Base-by-base conservation (phyloP, 2,113 vertebrate species). In the Perccottus glenii region DNA sequence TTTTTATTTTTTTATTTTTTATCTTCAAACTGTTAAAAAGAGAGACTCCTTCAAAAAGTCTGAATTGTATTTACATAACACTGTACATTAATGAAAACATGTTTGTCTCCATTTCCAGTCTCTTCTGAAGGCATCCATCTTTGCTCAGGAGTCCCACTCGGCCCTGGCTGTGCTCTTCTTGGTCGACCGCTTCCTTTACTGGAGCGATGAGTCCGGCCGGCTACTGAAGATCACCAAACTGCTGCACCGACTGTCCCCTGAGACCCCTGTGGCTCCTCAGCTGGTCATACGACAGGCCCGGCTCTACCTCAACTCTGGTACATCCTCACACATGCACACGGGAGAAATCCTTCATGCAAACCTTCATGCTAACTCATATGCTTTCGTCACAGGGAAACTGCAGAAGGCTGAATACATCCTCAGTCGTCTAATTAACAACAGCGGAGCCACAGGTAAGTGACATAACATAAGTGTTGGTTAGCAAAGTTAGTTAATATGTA, bases 371-470 rank as follows among this genome's bases (percentile, higher is more conserved):
- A 27, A 27, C 6, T 16, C 5, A 50, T 19, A 14, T 15, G 14
- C 6, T 4, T 50, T 16, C 5, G n/a, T 14, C 4, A 16, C 87
- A 98, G 98, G 97, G 49, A 96, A 98, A 89, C 92, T 99, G 48
- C 73, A 95, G 81, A 98, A 98, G 87, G 96, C 96, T 4, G 96
- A 99, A 78, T 95, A 93, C 70, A 97, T 99, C 52, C 88, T 99
- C 59, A 96, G 95, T 91, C 94, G 89, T 67, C 83, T 99, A 32
- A 97, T 99, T 70, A 94, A 88, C 78, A 92, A 87, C 71, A 89
- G 73, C 0, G 96, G 96, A 51, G 87, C 92, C 8, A 97, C 96
- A 51, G 96, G 96, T 98, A 72, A 48, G 67, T 53, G 10, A 9
- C n/a, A 19, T 4, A 1, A 4, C 43, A 5, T 27, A 9, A 33